Conservation (phyloP, 2,113 vertebrate genomes). For the Empidonax traillii region DNA sequence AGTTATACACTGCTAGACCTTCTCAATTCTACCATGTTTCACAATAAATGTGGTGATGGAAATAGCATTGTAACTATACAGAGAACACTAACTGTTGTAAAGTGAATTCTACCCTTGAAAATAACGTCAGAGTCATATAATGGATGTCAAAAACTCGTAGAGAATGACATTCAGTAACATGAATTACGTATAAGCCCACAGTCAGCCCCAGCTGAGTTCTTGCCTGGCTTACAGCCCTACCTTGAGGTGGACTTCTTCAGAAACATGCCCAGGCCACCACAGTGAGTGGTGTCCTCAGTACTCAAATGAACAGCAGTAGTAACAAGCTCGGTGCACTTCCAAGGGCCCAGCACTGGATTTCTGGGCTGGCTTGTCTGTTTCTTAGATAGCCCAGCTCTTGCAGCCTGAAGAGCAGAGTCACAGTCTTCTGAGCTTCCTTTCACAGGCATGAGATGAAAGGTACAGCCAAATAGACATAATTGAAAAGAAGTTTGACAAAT, state of each 20-base stretch:
- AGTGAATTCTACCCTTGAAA: background rate
- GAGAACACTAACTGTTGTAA: background rate
- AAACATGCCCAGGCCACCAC: background rate
- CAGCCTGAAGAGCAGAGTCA: background rate
- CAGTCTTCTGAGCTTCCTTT: background rate
- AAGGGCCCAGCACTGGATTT: background rate
- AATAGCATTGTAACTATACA: background rate
- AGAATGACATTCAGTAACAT: background rate
- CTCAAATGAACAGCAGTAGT: background rate
- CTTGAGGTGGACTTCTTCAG: background rate
- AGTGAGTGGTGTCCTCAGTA: background rate
- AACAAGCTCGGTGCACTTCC: background rate
- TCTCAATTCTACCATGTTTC: background rate
- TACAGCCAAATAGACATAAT: background rate
- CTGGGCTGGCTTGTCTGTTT: background rate
- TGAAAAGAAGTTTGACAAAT: conserved; percentile 27
- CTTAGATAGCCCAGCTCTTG: background rate
- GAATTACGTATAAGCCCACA: background rate
- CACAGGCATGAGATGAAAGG: background rate
- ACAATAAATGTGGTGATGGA: background rate
- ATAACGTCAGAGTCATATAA: background rate
- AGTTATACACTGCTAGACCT: background rate
- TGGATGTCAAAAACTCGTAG: background rate
- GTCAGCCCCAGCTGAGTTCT: background rate
- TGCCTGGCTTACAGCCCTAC: background rate